phyloP scores from a whole-genome alignment of 2,113 vertebrate genomes.

The Cervus canadensis region DNA sequence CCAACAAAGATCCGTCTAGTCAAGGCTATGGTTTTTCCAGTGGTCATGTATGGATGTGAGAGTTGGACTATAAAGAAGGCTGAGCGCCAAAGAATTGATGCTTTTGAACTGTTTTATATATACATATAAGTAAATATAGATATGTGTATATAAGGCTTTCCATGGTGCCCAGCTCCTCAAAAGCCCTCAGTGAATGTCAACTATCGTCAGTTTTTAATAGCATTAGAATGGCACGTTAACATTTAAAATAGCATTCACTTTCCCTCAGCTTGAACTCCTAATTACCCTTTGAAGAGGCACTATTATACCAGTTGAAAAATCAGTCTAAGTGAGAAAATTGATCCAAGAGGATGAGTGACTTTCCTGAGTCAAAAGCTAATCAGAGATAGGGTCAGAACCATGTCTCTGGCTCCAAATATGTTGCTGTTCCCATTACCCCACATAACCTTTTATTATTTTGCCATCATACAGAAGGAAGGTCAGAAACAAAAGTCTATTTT shows the following conservation, averaged over 20 bases:
- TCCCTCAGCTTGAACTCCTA: neutral
- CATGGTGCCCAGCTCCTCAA: neutral
- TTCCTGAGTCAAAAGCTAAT: slow-evolving; percentile 19
- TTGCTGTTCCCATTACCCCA: neutral
- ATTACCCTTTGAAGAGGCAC: neutral
- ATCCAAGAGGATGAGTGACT: neutral
- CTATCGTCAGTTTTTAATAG: neutral
- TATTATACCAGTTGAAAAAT: neutral
- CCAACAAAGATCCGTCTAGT: neutral
- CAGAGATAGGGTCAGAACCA: neutral
- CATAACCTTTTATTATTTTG: neutral
- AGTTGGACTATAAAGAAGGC: neutral
- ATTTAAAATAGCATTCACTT: neutral
- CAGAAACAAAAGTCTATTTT: neutral
- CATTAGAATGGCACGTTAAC: neutral
- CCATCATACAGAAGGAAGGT: neutral
- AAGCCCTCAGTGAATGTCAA: neutral
- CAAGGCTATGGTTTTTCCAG: neutral
- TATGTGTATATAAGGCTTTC: neutral
- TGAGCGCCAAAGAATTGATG: fast-evolving
- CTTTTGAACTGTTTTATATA: neutral
- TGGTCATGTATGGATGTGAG: neutral
- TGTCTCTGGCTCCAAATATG: neutral
- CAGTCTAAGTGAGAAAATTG: slow-evolving; percentile 23
- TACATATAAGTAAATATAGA: neutral